phyloP scores from a whole-genome alignment of 2,113 vertebrate genomes.

The Girardinichthys multiradiatus region DNA sequence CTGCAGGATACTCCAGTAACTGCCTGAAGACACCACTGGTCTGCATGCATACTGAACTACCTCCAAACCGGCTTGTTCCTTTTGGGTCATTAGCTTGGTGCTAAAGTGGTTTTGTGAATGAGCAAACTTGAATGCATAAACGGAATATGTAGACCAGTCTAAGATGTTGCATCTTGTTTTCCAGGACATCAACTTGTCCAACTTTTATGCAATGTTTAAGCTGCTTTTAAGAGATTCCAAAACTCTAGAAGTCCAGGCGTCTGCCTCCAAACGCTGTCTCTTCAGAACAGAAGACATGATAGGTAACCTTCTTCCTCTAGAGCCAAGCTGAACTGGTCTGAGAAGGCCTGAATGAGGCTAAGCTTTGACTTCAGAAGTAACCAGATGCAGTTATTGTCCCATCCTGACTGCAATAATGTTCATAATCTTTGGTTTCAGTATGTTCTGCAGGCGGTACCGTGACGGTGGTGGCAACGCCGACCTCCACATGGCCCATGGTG shows the following conservation, averaged over 20 bases:
- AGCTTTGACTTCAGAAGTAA: neutral
- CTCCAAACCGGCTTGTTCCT: no score
- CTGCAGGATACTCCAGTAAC: no score
- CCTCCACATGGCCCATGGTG: slow-evolving; percentile 62
- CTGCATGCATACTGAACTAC: no score
- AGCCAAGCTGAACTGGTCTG: neutral
- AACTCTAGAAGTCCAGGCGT: slow-evolving; percentile 57
- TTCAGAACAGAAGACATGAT: slow-evolving; percentile 67
- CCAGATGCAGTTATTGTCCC: neutral
- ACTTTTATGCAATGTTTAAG: slow-evolving; percentile 61
- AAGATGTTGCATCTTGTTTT: neutral
- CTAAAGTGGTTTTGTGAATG: no score
- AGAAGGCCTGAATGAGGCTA: neutral
- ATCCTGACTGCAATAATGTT: neutral
- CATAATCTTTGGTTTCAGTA: slow-evolving; percentile 44
- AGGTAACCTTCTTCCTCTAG: slow-evolving; percentile 27
- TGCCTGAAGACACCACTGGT: no score
- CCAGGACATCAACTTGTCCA: slow-evolving; percentile 63
- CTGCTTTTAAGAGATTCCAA: slow-evolving; percentile 59
- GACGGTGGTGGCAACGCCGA: slow-evolving; percentile 50
- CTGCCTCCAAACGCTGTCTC: slow-evolving; percentile 59
- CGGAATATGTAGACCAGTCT: neutral
- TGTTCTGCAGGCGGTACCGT: slow-evolving; percentile 77
- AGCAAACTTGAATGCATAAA: no score
- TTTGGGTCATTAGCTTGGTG: no score